Evolutionary conservation across 2,113 vertebrate species (phyloP), one percentile per base, ranked within the genome.

Genomic region (Grammomys surdaster): DNA sequence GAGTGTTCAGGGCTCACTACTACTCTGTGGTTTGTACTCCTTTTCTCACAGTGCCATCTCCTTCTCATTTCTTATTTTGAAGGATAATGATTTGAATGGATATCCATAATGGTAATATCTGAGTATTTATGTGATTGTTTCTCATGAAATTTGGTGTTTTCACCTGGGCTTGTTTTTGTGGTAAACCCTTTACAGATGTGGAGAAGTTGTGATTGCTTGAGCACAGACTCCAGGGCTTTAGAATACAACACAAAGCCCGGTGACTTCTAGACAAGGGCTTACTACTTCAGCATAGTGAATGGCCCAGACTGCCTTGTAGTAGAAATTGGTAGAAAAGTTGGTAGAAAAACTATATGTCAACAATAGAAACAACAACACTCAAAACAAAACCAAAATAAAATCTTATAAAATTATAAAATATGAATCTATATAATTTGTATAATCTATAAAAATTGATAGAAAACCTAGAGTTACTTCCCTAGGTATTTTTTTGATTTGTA

Each of bases 391-490:
- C 51, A n/a, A 81, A 58, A 56, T 20, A 7, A 28, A n/a, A 69
- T 63, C 60, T 24, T 63, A 63, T 63, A 75, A 77, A 77, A 48
- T 48, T 63, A 63, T 24, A 63, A 24, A 3, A 60, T 24, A 8
- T 63, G 22, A 63, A 63, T 63, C 60, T 63, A 63, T 63, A 24
- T 63, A 63, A 63, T 63, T 16, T 63, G 7, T 63, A 63, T 63
- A 63, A 63, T 63, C 54, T 77, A 89, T 87, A 67, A 67, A 94
- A 77, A 67, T 77, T 69, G 63, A 65, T 31, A 88, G 75, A 72
- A 81, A 81, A 90, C 75, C 36, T 93, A 77, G 91, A 93, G 82
- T 93, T 82, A 85, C n/a, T 94, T 89, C 20, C 16, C n/a, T 63
- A 85, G 24, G 33, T 89, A 20, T 48, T 56, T 93, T 89, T 75